A percentile compares a stretch with the other conserved stretches of the same genome.
Conservation (phyloP, 2,797 vertebrate genomes). For the Notolepis coatsorum region DNA sequence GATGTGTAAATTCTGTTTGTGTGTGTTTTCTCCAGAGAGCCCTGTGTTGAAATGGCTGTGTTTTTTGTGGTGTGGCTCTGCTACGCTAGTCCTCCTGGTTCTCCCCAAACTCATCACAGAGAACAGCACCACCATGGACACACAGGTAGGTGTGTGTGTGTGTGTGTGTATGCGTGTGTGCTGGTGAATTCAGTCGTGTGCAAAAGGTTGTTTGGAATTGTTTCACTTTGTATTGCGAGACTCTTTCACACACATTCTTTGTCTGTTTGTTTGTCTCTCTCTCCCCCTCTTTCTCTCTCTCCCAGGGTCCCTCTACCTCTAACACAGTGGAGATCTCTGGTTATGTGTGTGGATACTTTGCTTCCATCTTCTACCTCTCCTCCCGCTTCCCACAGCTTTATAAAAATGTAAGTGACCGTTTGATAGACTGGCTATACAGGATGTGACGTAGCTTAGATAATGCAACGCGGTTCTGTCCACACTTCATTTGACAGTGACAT, state of each 20-base stretch:
- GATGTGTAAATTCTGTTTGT: too few species aligned
- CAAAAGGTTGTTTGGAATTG: too few species aligned
- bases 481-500: too few species aligned
- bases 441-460: background rate
- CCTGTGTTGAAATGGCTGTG: constrained; percentile 74
- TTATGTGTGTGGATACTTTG: constrained; percentile 80
- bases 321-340: constrained; percentile 75
- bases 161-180: background rate
- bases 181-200: background rate
- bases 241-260: background rate
- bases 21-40: constrained; percentile 45
- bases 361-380: constrained; percentile 80
- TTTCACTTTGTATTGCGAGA: background rate
- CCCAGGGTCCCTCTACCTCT: constrained; percentile 59
- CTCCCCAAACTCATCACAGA: constrained; percentile 70
- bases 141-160: constrained; percentile 44
- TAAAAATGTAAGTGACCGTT: constrained; percentile 75
- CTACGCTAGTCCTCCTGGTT: constrained; percentile 54
- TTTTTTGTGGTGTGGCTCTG: constrained; percentile 66
- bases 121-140: constrained; percentile 38
- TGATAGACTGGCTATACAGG: background rate
- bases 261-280: background rate
- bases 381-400: constrained; percentile 80
- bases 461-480: constrained; percentile 1
- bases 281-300: background rate